Conservation (phyloP, 2,888 invertebrate species). For the Cheilosia urbana region DNA sequence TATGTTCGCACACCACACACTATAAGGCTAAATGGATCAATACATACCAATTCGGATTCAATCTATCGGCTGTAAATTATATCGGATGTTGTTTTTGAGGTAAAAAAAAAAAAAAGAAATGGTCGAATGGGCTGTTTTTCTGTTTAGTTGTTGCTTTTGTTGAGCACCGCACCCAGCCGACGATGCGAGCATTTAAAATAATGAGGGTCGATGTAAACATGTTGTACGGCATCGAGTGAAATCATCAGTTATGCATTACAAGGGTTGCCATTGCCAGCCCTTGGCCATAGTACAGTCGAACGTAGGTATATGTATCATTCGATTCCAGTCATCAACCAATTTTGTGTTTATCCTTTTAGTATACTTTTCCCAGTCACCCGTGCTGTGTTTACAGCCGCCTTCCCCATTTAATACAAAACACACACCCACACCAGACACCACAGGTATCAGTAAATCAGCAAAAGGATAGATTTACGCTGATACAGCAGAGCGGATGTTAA, state of each 20-base stretch:
- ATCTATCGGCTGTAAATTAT: conserved; percentile 47
- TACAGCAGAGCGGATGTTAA: conserved; percentile 52
- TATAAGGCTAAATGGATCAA: conserved; percentile 7
- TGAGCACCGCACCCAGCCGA: not conserved
- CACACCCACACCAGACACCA: not conserved
- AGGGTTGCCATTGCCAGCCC: conserved; percentile 49
- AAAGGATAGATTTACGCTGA: conserved; percentile 55
- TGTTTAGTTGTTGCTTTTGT: conserved; percentile 4
- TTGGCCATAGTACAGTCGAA: not conserved
- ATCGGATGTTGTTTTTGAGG: conserved; percentile 24
- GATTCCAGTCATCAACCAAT: conserved; percentile 67
- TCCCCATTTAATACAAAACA: conserved; percentile 2
- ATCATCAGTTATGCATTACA: conserved; percentile 71
- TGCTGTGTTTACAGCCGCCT: not conserved
- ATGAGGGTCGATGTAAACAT: conserved; percentile 71
- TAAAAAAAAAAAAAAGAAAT: not conserved
- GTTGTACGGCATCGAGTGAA: conserved; percentile 65
- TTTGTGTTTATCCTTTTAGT: conserved; percentile 60
- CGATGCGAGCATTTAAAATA: conserved; percentile 58
- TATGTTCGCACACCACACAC: conserved; percentile 16
- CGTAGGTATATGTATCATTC: conserved; percentile 56
- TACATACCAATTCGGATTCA: conserved; percentile 19
- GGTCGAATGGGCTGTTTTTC: not conserved
- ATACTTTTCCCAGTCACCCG: not conserved
- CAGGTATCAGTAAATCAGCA: conserved; percentile 58